Percentiles rank a stretch among this genome's conserved stretches.
Conservation (phyloP, 2,113 vertebrate genomes). For the Melierax canorus region DNA sequence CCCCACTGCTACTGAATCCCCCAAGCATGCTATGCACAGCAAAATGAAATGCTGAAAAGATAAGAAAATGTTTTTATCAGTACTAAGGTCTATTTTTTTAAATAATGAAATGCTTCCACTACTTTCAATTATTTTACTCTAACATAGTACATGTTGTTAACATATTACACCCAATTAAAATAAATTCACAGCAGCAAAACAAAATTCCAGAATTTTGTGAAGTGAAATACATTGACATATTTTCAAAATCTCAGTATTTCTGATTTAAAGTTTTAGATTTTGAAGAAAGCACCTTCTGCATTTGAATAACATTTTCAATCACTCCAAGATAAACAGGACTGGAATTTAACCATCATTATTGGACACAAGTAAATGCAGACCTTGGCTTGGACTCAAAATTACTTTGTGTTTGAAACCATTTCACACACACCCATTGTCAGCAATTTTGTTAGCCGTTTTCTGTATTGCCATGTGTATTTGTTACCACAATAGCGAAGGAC, state of each 20-base stretch:
- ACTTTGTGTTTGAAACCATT: not conserved
- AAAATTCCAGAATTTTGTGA: not conserved
- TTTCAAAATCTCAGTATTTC: not conserved
- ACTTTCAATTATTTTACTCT: not conserved
- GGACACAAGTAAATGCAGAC: not conserved
- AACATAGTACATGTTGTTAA: not conserved
- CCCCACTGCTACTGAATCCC: not conserved
- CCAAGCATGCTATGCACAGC: not conserved
- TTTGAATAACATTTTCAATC: not conserved
- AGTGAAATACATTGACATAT: not conserved
- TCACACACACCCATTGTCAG: not conserved
- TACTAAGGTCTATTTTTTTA: not conserved
- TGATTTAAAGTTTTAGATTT: not conserved
- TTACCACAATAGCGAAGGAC: not conserved
- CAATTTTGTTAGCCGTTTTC: not conserved
- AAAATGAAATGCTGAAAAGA: not conserved
- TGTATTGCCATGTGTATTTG: not conserved
- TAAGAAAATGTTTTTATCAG: not conserved
- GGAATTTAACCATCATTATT: not conserved
- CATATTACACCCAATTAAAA: not conserved
- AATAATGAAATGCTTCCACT: not conserved
- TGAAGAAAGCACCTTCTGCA: not conserved
- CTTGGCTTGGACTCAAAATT: not conserved
- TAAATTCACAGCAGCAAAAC: not conserved
- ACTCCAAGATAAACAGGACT: not conserved